Percentiles rank a stretch among this genome's conserved stretches.
phyloP scores from a whole-genome alignment of 2,113 vertebrate species.

The Otus sunia region DNA sequence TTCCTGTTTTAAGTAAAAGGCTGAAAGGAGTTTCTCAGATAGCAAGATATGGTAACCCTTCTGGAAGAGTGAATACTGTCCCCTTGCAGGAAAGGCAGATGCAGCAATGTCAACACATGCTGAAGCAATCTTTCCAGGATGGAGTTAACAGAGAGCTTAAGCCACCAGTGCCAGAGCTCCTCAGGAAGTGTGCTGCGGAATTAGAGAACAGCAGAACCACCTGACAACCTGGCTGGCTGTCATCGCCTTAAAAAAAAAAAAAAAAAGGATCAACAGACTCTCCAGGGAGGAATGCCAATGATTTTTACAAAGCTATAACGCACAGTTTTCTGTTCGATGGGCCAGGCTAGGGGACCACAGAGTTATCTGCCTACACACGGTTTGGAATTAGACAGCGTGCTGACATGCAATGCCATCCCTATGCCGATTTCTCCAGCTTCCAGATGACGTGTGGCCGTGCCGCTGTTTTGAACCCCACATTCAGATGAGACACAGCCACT shows the following conservation, averaged over 20 bases:
- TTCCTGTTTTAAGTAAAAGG: neutral
- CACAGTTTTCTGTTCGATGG: neutral
- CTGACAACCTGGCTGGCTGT: neutral
- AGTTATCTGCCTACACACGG: accelerated
- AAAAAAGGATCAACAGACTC: neutral
- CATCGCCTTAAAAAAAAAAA: neutral
- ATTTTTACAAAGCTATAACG: neutral
- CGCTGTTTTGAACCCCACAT: neutral
- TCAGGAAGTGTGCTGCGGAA: neutral
- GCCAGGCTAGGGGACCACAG: neutral
- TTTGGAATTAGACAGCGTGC: neutral
- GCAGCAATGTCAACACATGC: neutral
- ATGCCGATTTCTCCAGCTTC: neutral
- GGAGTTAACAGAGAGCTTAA: neutral
- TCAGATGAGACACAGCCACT: neutral
- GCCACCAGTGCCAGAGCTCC: neutral
- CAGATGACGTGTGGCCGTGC: neutral
- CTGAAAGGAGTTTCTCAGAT: neutral
- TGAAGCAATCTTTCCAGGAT: neutral
- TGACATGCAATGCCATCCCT: accelerated
- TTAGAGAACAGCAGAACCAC: neutral
- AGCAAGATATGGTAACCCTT: neutral
- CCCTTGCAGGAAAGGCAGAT: neutral
- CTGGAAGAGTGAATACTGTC: neutral
- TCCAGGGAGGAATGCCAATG: neutral